These are phyloP conservation scores for Megalopta genalis DNA, from an alignment of 1,140 invertebrate genomes.

Conservation along the genomic window DNA sequence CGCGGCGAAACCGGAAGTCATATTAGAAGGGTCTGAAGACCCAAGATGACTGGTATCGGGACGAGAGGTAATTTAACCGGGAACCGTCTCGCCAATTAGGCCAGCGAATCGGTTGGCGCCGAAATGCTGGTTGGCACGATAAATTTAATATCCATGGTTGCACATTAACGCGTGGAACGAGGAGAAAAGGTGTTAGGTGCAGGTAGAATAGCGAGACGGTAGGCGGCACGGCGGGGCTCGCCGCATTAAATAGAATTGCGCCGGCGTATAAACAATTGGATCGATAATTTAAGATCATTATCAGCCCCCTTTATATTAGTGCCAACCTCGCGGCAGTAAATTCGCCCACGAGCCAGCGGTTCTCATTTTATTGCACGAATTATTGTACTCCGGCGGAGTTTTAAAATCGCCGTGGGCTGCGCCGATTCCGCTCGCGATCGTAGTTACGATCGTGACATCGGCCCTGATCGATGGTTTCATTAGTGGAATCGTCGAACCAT, in stretches of 20 bases:
- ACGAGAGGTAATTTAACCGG: conserved; percentile 72
- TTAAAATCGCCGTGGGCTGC: conserved; percentile 6
- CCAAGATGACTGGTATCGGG: conserved; percentile 24
- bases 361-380: conserved; percentile 60
- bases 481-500: background rate
- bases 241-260: conserved; percentile 77
- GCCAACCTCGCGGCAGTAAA: conserved; percentile 69
- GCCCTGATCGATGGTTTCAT: background rate
- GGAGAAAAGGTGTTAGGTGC: conserved; percentile 63
- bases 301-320: conserved; percentile 75
- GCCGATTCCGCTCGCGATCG: background rate
- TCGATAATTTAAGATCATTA: conserved; percentile 80
- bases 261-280: conserved; percentile 79
- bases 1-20: background rate
- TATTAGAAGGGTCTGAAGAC: background rate
- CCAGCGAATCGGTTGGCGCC: conserved; percentile 73
- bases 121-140: conserved; percentile 73
- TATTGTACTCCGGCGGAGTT: background rate
- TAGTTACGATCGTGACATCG: background rate
- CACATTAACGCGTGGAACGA: conserved; percentile 35
- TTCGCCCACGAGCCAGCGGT: conserved; percentile 67
- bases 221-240: conserved; percentile 63
- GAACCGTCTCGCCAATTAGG: conserved; percentile 70
- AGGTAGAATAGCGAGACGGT: conserved; percentile 55
- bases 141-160: conserved; percentile 71